Evolutionary conservation across 1,140 invertebrate species (phyloP), one percentile per base, ranked within the genome.

Genomic region (Aricia agestis): DNA sequence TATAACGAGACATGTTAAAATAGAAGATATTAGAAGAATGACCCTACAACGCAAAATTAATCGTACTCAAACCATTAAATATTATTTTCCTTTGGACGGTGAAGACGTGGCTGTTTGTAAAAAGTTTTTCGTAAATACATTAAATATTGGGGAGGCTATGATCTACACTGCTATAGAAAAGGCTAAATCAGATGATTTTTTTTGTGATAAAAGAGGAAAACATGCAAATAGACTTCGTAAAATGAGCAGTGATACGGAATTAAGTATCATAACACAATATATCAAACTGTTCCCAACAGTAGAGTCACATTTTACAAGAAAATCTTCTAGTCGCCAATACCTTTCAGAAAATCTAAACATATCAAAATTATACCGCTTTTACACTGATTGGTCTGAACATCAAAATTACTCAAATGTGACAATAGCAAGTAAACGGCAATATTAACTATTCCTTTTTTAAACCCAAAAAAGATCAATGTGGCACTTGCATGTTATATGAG

Each of bases 121-220:
- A 66, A 66, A 57, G n/a, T 72, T 74, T 68, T 78, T 75, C 59
- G 9, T 78, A 42, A 75, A 71, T 72, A 78, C 72, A 66, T 73
- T 75, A 69, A 70, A 66, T 32, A 73, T 78, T 71, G 13, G 57
- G 52, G 68, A 78, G 19, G 19, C 68, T 42, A 71, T 74, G 42
- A 58, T 76, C 57, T 76, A 78, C 69, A 78, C 72, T 65, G 74
- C 74, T 15, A 42, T 76, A 19, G 76, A 74, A 72, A 78, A 78
- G 69, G 7, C 17, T 57, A 72, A 72, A 68, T 25, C 15, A 63
- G 71, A 71, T 63, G 61, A 72, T n/a, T 31, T 15, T 41, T 72
- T 78, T 57, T 57, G 13, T 41, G 74, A 76, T 68, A 70, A 73
- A 36, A 74, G 72, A 72, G 77, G 74, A 11, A 74, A 63, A 31